Evolutionary conservation across 1,140 invertebrate species (phyloP).

Genomic region (Wasmannia auropunctata): DNA sequence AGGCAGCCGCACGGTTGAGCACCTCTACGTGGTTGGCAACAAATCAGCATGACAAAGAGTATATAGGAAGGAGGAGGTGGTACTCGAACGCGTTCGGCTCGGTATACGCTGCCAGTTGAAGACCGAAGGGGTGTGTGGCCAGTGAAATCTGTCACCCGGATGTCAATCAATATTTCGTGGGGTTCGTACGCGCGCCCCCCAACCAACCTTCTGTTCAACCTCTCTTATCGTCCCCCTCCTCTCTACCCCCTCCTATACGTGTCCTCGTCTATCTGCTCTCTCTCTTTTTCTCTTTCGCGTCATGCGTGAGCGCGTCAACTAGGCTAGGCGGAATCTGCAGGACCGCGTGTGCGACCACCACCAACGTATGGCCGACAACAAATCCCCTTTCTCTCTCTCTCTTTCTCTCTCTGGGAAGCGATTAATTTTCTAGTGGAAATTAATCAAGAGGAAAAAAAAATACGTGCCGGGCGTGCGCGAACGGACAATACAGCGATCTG

Average conservation of each 20-base stretch:
- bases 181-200: conserved; percentile 69
- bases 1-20: conserved; percentile 61
- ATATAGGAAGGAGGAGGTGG: conserved; percentile 56
- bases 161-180: conserved; percentile 84
- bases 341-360: conserved; percentile 26
- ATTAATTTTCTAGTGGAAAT: conserved; percentile 74
- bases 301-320: conserved; percentile 13
- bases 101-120: conserved; percentile 71
- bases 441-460: conserved; percentile 74
- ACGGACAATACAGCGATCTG: conserved; percentile 58
- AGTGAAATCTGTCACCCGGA: conserved; percentile 84
- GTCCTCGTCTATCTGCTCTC: conserved; percentile 17
- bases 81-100: conserved; percentile 9
- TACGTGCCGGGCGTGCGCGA: conserved; percentile 29
- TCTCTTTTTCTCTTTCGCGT: conserved; percentile 32
- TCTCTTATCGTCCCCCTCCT: conserved; percentile 54
- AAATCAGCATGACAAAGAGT: conserved; percentile 83
- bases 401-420: conserved; percentile 43
- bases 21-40: conserved; percentile 74
- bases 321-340: conserved; percentile 8
- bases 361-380: neutral
- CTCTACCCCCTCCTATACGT: neutral
- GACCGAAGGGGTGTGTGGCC: conserved; percentile 78
- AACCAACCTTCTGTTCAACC: conserved; percentile 59
- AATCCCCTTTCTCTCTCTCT: conserved; percentile 25